Evolutionary conservation across 2,888 invertebrate species (phyloP), one percentile per base, ranked within the genome.

Genomic region (Cerastis leucographa): DNA sequence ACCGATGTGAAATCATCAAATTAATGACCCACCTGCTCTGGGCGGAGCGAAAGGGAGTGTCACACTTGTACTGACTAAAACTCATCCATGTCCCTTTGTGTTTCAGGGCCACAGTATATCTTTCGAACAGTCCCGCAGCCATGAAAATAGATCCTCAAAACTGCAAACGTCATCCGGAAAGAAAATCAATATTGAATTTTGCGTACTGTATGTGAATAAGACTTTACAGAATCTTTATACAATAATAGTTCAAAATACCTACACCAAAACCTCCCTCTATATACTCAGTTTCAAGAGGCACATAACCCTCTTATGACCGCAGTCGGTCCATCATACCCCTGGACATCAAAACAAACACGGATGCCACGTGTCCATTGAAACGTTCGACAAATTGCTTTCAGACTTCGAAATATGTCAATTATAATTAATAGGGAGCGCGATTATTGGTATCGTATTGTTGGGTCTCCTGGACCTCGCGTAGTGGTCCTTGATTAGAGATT

Each of bases 341-440:
- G 95, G 94, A 95, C 96, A 96, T 95, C 95, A 94, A 95, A 95
- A 95, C 95, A 96, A 96, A 96, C 95, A 96, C 88, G 81, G 77
- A 74, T 81, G 94, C 87, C 96, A 95, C 96, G 96, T 93, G 96
- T 86, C 95, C 92, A 91, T 91, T 92, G 85, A 91, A 90, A 89
- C 86, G 89, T 68, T 93, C 92, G 93, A 95, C 96, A 95, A 95
- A 95, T 95, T 95, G 94, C 92, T 83, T 89, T 81, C 88, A 90
- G 91, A 92, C 93, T 93, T 93, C 92, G 95, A 94, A 96, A 96
- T 96, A 96, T 96, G 96, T 96, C 96, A 96, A 96, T 96, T 96
- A 96, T 96, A 95, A 96, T 96, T 95, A 95, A 96, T 95, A 94
- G 95, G 93, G 94, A 89, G 90, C 80, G 88, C 90, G 94, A 94